Evolutionary conservation across 2,888 invertebrate species (phyloP).

Genomic region (Andrena flavipes): DNA sequence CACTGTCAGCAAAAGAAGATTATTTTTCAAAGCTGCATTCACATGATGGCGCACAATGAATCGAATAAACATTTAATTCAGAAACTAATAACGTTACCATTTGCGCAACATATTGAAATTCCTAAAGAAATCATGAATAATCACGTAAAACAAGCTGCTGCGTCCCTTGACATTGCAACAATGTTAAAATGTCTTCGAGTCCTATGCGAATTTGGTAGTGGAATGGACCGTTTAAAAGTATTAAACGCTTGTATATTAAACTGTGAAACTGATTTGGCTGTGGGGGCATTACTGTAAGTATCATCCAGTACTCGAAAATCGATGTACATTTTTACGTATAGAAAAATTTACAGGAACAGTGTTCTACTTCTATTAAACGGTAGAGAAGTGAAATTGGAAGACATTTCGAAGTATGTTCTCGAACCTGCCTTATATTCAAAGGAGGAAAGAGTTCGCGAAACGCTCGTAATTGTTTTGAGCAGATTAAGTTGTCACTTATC

Average conservation of each 20-base stretch:
- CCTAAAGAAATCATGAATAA: conserved; percentile 64
- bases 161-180: conserved; percentile 72
- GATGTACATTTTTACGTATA: background rate
- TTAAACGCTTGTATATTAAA: conserved; percentile 72
- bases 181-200: conserved; percentile 76
- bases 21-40: conserved; percentile 76
- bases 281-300: conserved; percentile 77
- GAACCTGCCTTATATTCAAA: conserved; percentile 75
- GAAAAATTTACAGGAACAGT: conserved; percentile 44
- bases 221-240: conserved; percentile 73
- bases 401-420: conserved; percentile 76
- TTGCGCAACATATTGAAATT: conserved; percentile 49
- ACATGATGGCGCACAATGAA: conserved; percentile 76
- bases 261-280: conserved; percentile 72
- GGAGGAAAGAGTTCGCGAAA: conserved; percentile 69
- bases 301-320: conserved; percentile 10
- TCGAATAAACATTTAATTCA: conserved; percentile 72
- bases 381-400: conserved; percentile 47
- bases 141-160: conserved; percentile 68
- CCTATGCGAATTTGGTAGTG: conserved; percentile 74
- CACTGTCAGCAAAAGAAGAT: conserved; percentile 33
- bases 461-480: conserved; percentile 75
- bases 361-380: conserved; percentile 57
- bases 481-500: conserved; percentile 79
- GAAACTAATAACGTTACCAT: conserved; percentile 76